These are phyloP conservation scores for Ectemnius continuus DNA, from an alignment of 2,888 invertebrate genomes.

Conservation along the genomic window DNA sequence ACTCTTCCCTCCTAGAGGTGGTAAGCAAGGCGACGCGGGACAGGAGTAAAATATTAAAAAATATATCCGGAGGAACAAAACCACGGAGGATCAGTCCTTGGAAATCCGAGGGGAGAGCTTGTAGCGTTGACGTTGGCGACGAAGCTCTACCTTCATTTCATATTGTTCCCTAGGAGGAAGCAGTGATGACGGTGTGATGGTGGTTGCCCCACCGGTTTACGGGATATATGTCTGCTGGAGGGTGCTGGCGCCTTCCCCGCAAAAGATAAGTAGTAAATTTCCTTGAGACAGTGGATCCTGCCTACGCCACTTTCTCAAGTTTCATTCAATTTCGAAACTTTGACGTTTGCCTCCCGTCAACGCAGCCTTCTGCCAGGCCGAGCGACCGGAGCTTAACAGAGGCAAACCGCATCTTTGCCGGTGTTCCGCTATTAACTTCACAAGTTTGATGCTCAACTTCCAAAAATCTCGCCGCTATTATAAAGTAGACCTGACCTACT, in stretches of 20 bases:
- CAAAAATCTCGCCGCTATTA: slow-evolving; percentile 24
- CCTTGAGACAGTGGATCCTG: slow-evolving; percentile 32
- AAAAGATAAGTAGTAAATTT: slow-evolving; percentile 50
- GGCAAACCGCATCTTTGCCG: slow-evolving; percentile 10
- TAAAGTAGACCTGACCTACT: slow-evolving; percentile 4
- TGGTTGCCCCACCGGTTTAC: slow-evolving; percentile 13
- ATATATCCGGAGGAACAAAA: slow-evolving; percentile 52
- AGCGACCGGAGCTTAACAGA: not conserved
- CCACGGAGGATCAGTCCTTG: slow-evolving; percentile 37
- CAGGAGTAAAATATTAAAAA: slow-evolving; percentile 50
- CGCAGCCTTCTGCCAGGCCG: not conserved
- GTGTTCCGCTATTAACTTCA: slow-evolving; percentile 12
- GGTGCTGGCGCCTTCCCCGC: slow-evolving; percentile 20
- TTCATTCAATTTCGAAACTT: slow-evolving; percentile 48
- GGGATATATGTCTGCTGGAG: slow-evolving; percentile 32
- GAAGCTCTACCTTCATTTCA: slow-evolving; percentile 47
- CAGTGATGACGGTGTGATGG: slow-evolving; percentile 11
- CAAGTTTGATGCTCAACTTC: slow-evolving; percentile 34
- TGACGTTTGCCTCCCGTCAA: slow-evolving; percentile 42
- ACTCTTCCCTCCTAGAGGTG: not conserved
- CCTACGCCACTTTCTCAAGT: slow-evolving; percentile 36
- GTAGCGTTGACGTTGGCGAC: slow-evolving; percentile 33
- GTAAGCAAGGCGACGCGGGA: slow-evolving; percentile 1
- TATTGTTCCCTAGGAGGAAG: slow-evolving; percentile 2
- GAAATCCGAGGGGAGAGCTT: slow-evolving; percentile 46